phyloP scores from a whole-genome alignment of 2,888 invertebrate genomes.

The Apotomis turbidana region DNA sequence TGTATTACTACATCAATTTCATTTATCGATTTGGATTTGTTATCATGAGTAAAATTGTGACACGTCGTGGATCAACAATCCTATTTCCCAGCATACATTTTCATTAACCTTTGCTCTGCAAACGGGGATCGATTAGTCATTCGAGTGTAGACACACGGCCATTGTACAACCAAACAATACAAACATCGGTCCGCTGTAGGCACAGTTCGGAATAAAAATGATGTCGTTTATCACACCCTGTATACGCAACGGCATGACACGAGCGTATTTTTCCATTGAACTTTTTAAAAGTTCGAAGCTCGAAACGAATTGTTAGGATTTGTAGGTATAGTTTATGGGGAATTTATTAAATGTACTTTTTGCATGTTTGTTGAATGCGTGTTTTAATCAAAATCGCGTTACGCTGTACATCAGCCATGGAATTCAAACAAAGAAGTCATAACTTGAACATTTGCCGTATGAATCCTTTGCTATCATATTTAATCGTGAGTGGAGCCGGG shows the following conservation, averaged over 20 bases:
- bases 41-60: too few species aligned
- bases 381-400: background rate
- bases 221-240: conserved; percentile 40
- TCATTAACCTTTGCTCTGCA: conserved; percentile 11
- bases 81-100: background rate
- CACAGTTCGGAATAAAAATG: conserved; percentile 38
- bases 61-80: too few species aligned
- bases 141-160: conserved; percentile 34
- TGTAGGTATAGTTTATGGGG: conserved; percentile 9
- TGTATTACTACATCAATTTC: too few species aligned
- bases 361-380: conserved; percentile 4
- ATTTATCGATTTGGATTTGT: too few species aligned
- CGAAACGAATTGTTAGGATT: conserved; percentile 27
- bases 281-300: conserved; percentile 22
- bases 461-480: too few species aligned
- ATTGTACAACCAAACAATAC: conserved; percentile 37
- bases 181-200: conserved; percentile 34
- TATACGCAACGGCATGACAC: conserved; percentile 30
- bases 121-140: conserved; percentile 35
- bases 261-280: conserved; percentile 27
- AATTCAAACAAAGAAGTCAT: too few species aligned
- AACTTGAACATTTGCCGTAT: too few species aligned
- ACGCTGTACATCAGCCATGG: background rate
- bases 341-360: conserved; percentile 21
- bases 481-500: too few species aligned